Percentiles rank a stretch among this genome's conserved stretches.
phyloP scores from a whole-genome alignment of 2,888 invertebrate genomes.

The Endotricha flammealis region DNA sequence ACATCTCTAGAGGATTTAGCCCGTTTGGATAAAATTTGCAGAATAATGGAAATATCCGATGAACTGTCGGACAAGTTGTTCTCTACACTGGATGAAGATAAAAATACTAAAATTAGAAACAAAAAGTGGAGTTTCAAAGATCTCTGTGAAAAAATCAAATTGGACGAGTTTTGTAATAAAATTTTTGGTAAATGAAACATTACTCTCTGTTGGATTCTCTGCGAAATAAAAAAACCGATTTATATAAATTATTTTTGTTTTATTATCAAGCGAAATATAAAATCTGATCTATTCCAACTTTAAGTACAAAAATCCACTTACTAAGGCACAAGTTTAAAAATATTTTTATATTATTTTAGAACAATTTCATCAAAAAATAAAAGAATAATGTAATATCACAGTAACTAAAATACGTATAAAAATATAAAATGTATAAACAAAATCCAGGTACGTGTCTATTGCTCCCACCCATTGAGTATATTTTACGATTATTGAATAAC shows the following conservation, averaged over 20 bases:
- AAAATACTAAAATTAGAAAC: constrained; percentile 19
- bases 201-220: background rate
- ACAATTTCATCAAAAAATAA: constrained; percentile 3
- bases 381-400: constrained; percentile 15
- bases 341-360: too few species aligned
- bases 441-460: constrained; percentile 13
- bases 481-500: background rate
- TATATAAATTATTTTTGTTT: background rate
- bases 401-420: constrained; percentile 12
- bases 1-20: constrained; percentile 58
- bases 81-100: constrained; percentile 35
- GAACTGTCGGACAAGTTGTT: constrained; percentile 62
- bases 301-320: constrained; percentile 11
- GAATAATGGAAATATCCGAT: constrained; percentile 70
- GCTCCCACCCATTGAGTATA: background rate
- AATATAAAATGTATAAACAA: constrained; percentile 13
- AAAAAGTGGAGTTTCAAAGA: constrained; percentile 65
- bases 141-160: constrained; percentile 57
- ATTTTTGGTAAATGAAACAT: constrained; percentile 40
- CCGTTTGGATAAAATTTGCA: constrained; percentile 62
- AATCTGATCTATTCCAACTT: constrained; percentile 5
- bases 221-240: background rate
- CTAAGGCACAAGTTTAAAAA: constrained; percentile 2
- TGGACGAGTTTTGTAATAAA: constrained; percentile 64
- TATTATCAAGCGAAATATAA: background rate